Conservation (phyloP, 1,140 invertebrate species). For the Hydropsyche tenuis region DNA sequence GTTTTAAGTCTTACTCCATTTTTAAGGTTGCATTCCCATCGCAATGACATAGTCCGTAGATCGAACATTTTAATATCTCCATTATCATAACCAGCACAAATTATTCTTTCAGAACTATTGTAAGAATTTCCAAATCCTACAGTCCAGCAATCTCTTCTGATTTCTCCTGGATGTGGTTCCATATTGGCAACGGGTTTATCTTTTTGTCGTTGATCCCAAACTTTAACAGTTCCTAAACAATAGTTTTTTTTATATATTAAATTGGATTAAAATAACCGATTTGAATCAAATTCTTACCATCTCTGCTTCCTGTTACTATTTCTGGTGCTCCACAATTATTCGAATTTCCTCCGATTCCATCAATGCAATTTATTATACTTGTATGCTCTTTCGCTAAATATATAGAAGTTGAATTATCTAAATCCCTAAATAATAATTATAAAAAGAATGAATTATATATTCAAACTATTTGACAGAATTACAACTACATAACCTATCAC, state of each 20-base stretch:
- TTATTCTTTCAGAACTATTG: slow-evolving; percentile 82
- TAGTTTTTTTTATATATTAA: background rate
- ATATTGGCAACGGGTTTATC: slow-evolving; percentile 88
- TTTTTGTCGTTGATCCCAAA: slow-evolving; percentile 94
- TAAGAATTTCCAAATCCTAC: slow-evolving; percentile 89
- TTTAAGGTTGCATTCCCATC: slow-evolving; percentile 92
- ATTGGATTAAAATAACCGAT: background rate
- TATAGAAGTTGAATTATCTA: slow-evolving; percentile 75
- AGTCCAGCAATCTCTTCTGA: slow-evolving; percentile 82
- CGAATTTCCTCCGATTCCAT: slow-evolving; percentile 87
- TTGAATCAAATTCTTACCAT: slow-evolving; percentile 69
- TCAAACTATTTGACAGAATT: no score
- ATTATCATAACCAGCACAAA: slow-evolving; percentile 94
- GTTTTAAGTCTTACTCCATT: slow-evolving; percentile 76
- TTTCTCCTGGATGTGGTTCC: slow-evolving; percentile 68
- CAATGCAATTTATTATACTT: slow-evolving; percentile 90
- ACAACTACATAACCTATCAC: no score
- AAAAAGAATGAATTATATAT: no score
- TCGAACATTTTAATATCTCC: slow-evolving; percentile 97
- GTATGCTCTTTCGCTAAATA: slow-evolving; percentile 86
- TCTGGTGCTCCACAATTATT: slow-evolving; percentile 90
- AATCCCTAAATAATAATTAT: slow-evolving; percentile 68
- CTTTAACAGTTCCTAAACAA: slow-evolving; percentile 80
- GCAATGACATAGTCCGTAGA: slow-evolving; percentile 80
- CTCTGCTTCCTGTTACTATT: slow-evolving; percentile 91